phyloP scores from a whole-genome alignment of 2,113 vertebrate genomes.

The Nothobranchius kuhntae region DNA sequence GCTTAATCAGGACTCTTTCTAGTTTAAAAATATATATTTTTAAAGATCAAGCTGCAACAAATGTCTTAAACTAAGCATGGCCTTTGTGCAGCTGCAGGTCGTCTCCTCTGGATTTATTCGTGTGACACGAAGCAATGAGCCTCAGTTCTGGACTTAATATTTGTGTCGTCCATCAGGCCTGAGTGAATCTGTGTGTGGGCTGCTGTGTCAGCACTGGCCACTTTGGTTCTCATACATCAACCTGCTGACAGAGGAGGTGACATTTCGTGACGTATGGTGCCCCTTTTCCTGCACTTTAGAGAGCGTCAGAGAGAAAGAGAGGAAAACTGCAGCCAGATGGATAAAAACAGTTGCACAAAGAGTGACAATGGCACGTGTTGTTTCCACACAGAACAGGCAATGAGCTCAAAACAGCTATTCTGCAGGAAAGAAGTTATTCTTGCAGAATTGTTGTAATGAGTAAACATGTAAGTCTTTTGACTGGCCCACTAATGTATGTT shows the following conservation, averaged over 20 bases:
- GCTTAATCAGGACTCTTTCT: slow-evolving; percentile 52
- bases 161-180: slow-evolving; percentile 59
- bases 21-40: background rate
- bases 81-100: slow-evolving; percentile 34
- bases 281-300: slow-evolving; percentile 48
- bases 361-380: background rate
- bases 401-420: background rate
- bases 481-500: slow-evolving; percentile 56
- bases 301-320: slow-evolving; percentile 14
- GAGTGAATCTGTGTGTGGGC: slow-evolving; percentile 52
- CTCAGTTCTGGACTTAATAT: slow-evolving; percentile 45
- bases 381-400: slow-evolving; percentile 7
- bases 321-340: slow-evolving; percentile 8
- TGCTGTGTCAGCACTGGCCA: slow-evolving; percentile 71
- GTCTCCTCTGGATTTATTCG: slow-evolving; percentile 15
- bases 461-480: slow-evolving; percentile 48
- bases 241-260: slow-evolving; percentile 57
- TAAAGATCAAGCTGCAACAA: background rate
- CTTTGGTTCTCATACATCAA: slow-evolving; percentile 61
- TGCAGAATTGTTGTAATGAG: background rate
- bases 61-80: slow-evolving; percentile 7
- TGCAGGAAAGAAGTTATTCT: slow-evolving; percentile 6
- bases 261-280: slow-evolving; percentile 61
- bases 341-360: slow-evolving; percentile 17
- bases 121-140: slow-evolving; percentile 32